Base-by-base conservation (phyloP, 2,888 invertebrate genomes). In the Eulithis prunata region DNA sequence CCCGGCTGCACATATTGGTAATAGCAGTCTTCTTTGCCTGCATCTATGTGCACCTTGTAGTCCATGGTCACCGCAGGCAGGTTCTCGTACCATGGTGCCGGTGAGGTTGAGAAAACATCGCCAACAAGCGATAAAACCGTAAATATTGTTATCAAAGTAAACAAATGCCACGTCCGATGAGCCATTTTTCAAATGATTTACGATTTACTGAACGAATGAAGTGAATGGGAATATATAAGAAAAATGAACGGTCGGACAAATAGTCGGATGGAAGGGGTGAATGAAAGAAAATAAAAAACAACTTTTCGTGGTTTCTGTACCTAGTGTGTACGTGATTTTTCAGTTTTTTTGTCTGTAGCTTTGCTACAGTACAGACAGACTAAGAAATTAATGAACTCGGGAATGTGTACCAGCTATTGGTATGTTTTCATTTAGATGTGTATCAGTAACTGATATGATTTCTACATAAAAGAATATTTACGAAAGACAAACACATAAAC, bases 11-110 rank as follows among this genome's bases (percentile, higher is more conserved):
- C 98, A 93, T 97, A 98, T 93, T 99, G 98, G 87, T 95, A 98
- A 89, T 98, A 99, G 90, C 99, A 99, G 83, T 99, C 98, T 89
- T 98, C 98, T 78, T 93, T 93, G 64, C 98, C 98, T n/a, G 98
- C 97, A 80, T 98, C 98, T 70, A 99, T 96, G 88, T 98, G 97
- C 45, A 99, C 97, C 91, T 98, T 98, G 85, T 99, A 99, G 84
- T 98, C 98, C 96, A 98, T 98, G 2, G 98, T 97, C 43, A 98
- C 97, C 10, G 98, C 98, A 11, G 98, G 98, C 64, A 97, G 89
- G 75, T 96, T 95, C 87, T 97, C 97, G 86, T 97, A 97, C 97
- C 97, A 97, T 84, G 96, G 96, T 76, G 94, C 93, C 46, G 95
- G 94, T 12, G 94, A 86, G 71, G 94, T 81, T 6, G 94, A 88